phyloP scores from a whole-genome alignment of 2,797 vertebrate species.

The Cossypha heuglini region DNA sequence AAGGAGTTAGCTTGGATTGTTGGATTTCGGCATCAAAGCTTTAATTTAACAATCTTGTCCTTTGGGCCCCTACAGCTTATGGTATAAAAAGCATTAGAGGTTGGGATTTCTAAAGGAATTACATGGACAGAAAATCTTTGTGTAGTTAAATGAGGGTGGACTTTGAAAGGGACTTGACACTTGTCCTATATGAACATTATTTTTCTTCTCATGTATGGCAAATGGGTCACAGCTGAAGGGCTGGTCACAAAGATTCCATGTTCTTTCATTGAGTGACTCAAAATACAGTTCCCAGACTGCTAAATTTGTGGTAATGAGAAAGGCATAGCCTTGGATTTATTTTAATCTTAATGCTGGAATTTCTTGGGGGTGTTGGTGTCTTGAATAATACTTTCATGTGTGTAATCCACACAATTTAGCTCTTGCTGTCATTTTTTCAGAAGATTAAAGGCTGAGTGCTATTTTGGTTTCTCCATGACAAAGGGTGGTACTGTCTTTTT shows the following conservation, averaged over 20 bases:
- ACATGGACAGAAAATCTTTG: background rate
- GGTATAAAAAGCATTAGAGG: background rate
- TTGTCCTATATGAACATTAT: background rate
- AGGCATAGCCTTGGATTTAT: background rate
- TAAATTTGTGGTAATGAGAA: background rate
- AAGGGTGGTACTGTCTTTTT: constrained; percentile 11
- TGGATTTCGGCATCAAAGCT: background rate
- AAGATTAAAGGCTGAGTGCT: constrained; percentile 37
- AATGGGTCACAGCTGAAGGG: background rate
- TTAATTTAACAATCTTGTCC: background rate
- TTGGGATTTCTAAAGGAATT: background rate
- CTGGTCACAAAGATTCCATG: background rate
- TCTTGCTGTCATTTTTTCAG: constrained; percentile 46
- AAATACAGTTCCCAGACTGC: background rate
- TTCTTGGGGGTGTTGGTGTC: background rate
- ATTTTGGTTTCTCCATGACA: background rate
- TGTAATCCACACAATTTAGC: constrained; percentile 19
- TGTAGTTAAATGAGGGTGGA: background rate
- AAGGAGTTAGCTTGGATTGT: background rate
- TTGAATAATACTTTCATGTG: constrained; percentile 4
- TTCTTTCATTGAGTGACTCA: background rate
- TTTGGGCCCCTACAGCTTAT: background rate
- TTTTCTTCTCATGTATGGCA: background rate
- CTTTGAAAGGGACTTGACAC: background rate
- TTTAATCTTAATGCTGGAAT: constrained; percentile 2